Evolutionary conservation across 1,140 invertebrate genomes (phyloP).

Genomic region (Drosophila simulans): DNA sequence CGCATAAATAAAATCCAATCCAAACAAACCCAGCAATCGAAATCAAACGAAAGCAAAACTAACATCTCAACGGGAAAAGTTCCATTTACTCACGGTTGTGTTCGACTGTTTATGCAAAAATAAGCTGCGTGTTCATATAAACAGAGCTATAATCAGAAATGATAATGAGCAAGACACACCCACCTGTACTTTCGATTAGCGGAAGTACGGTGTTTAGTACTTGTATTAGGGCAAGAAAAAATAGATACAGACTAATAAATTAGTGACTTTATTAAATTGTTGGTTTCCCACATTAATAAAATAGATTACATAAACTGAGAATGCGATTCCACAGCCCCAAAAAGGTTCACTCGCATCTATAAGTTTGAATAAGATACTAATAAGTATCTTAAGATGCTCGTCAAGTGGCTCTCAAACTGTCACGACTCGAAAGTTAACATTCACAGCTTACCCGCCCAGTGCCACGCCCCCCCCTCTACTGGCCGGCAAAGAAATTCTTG

Average conservation of each 20-base stretch:
- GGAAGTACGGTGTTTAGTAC: not conserved
- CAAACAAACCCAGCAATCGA: slow-evolving; percentile 48
- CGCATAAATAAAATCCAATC: slow-evolving; percentile 61
- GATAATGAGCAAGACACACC: slow-evolving; percentile 21
- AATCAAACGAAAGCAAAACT: slow-evolving; percentile 15
- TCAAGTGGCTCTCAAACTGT: slow-evolving; percentile 25
- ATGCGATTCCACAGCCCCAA: too few species aligned
- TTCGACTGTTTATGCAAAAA: slow-evolving; percentile 19
- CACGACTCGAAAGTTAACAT: slow-evolving; percentile 8
- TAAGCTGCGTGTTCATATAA: slow-evolving; percentile 5
- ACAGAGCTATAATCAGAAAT: slow-evolving; percentile 16
- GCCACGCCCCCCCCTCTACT: slow-evolving; percentile 11
- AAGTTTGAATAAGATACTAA: not conserved
- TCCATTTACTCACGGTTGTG: slow-evolving; percentile 6
- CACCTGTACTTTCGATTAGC: not conserved
- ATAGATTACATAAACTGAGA: too few species aligned
- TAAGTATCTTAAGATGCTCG: not conserved
- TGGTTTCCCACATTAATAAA: too few species aligned
- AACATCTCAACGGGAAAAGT: slow-evolving; percentile 11
- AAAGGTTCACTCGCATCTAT: not conserved
- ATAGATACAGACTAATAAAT: too few species aligned
- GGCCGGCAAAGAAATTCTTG: slow-evolving; percentile 28
- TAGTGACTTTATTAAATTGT: too few species aligned
- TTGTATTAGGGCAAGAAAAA: too few species aligned
- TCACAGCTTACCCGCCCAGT: slow-evolving; percentile 1